These are phyloP conservation scores for Ptilodon capucinus DNA, from an alignment of 2,888 invertebrate species.

Conservation along the genomic window DNA sequence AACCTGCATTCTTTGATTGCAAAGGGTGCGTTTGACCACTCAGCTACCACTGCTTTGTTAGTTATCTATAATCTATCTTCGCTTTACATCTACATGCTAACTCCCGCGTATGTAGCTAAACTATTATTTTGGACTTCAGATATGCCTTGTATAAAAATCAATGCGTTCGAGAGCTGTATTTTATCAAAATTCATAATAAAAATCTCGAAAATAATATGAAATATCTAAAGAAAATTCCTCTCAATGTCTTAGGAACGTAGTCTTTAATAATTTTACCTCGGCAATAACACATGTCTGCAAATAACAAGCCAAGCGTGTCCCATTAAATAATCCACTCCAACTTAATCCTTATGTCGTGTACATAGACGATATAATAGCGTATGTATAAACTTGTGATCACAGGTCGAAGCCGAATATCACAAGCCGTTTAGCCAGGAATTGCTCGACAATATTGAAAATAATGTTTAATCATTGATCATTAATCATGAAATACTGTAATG, in stretches of 20 bases:
- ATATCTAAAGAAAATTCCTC: background rate
- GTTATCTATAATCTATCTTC: too few species aligned
- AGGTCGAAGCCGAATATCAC: conserved; percentile 7
- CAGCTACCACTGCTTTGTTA: too few species aligned
- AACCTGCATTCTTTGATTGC: too few species aligned
- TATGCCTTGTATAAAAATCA: too few species aligned
- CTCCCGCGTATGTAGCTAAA: too few species aligned
- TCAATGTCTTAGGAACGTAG: background rate
- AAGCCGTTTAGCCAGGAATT: conserved; percentile 4
- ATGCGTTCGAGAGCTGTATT: background rate
- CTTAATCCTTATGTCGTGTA: background rate
- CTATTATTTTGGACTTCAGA: too few species aligned
- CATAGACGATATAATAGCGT: background rate
- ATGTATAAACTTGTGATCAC: conserved; percentile 4
- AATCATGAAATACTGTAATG: background rate
- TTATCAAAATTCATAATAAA: background rate
- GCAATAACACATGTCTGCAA: conserved; percentile 6
- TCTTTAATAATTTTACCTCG: conserved; percentile 7
- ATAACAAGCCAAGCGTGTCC: conserved; percentile 7
- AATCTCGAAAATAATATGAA: too few species aligned
- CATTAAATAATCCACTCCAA: background rate
- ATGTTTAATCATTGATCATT: conserved; percentile 1
- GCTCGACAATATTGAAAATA: conserved; percentile 2
- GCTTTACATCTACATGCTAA: too few species aligned
- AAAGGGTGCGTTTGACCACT: too few species aligned